Evolutionary conservation across 2,113 vertebrate species (phyloP).

Genomic region (Plotosus lineatus): DNA sequence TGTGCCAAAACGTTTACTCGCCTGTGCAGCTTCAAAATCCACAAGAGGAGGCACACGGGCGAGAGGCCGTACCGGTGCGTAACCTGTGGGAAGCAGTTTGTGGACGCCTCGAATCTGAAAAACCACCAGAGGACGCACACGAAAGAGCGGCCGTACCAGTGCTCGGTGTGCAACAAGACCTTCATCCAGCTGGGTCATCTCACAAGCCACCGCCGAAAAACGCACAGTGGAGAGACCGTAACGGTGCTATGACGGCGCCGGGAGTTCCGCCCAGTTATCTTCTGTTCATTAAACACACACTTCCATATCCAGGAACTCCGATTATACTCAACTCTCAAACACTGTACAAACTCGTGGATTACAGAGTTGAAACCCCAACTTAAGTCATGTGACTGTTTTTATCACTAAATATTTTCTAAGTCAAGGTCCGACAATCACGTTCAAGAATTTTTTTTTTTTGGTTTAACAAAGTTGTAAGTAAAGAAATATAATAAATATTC

Average conservation of each 20-base stretch:
- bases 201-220: constrained; percentile 27
- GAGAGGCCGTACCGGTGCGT: constrained; percentile 42
- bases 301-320: not conserved
- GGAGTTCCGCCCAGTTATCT: not conserved
- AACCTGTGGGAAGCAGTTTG: constrained; percentile 34
- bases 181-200: constrained; percentile 43
- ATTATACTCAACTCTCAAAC: no score
- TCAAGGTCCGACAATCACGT: not conserved
- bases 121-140: constrained; percentile 41
- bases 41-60: constrained; percentile 39
- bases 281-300: not conserved
- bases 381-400: not conserved
- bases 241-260: not conserved
- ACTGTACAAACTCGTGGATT: not conserved
- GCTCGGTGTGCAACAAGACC: constrained; percentile 38
- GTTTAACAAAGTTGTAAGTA: no score
- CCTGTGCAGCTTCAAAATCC: constrained; percentile 29
- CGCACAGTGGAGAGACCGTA: not conserved
- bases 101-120: constrained; percentile 39
- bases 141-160: constrained; percentile 44
- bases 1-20: constrained; percentile 24
- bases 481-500: not conserved
- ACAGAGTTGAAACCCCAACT: not conserved
- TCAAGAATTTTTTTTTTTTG: no score
- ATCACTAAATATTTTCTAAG: not conserved